Percentiles rank a stretch among this genome's conserved stretches.
These are phyloP conservation scores for Drosophila hawaiiensis DNA, from an alignment of 2,888 invertebrate species.

Conservation along the genomic window DNA sequence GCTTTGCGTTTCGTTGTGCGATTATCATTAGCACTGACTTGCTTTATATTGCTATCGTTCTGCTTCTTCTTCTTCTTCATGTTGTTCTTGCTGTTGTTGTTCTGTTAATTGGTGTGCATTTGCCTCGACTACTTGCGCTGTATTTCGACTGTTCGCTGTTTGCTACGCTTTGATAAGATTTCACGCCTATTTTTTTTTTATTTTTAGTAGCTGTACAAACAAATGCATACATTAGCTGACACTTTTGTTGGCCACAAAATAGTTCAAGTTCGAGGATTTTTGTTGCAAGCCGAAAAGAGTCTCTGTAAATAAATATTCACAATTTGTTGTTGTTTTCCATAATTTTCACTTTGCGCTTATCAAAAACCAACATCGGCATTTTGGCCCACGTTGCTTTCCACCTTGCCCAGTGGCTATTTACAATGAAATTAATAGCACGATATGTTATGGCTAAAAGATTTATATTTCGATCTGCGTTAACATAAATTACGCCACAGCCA, in stretches of 20 bases:
- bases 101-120: conserved; percentile 56
- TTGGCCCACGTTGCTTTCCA: conserved; percentile 28
- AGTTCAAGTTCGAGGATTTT: neutral
- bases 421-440: conserved; percentile 64
- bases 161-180: conserved; percentile 50
- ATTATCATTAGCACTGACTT: conserved; percentile 61
- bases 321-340: neutral
- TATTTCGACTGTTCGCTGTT: conserved; percentile 30
- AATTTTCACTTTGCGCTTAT: conserved; percentile 23
- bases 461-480: conserved; percentile 72
- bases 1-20: conserved; percentile 50
- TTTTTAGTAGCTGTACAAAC: conserved; percentile 26
- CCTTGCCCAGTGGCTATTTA: conserved; percentile 45
- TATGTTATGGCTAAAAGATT: conserved; percentile 63
- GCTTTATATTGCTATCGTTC: conserved; percentile 16
- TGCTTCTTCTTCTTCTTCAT: conserved; percentile 4
- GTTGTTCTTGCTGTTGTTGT: conserved; percentile 33
- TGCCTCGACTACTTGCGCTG: conserved; percentile 28
- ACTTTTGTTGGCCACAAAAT: neutral
- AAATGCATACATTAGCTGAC: neutral
- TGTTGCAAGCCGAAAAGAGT: neutral
- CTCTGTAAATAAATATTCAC: neutral
- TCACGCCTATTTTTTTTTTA: conserved; percentile 32
- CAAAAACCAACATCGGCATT: conserved; percentile 31
- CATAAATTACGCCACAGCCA: conserved; percentile 64